Base-by-base conservation (phyloP, 2,113 vertebrate genomes). In the Megaleporinus macrocephalus region DNA sequence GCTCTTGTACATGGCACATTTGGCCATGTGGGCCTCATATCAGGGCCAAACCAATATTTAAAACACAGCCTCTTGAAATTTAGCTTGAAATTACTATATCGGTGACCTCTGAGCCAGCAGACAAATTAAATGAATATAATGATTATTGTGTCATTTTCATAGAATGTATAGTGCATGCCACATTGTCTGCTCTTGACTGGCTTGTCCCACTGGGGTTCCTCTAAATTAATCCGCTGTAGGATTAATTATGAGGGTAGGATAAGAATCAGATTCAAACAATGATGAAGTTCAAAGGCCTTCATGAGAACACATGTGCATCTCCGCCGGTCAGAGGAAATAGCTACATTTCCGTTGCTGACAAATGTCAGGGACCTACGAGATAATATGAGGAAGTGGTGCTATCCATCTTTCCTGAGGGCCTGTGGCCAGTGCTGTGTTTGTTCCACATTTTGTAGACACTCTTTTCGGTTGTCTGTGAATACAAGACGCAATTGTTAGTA, bases 301-400 rank as follows among this genome's bases (percentile, higher is more conserved):
- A 22, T 59, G 53, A 53, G 81, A 36, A 41, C 73, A 83, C 72
- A 44, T 71, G 76, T 82, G 81, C 72, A 65, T 84, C 59, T 78
- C 33, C 26, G 84, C 51, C 82, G 70, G 79, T 71, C 51, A 55
- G 30, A 88, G 84, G 86, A 88, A 86, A 86, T 78, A 29, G 84
- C 84, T 88, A 83, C 84, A 88, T 88, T 88, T 88, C 86, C 86
- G 65, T 73, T 86, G 84, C 74, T 84, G 82, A 86, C 82, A 84
- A 82, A 82, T 82, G 78, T 86, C 79, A 82, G 82, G 73, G 79
- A 71, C 47, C 75, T 76, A 61, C 44, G 71, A 84, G 84, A 85
- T 87, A 85, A 84, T 87, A 83, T 59, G 57, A 75, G 84, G 77
- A 83, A 81, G 75, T 73, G n/a, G 53, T 76, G 66, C 65, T 66